Conservation (phyloP, 1,140 invertebrate genomes). For the Drosophila parvula region DNA sequence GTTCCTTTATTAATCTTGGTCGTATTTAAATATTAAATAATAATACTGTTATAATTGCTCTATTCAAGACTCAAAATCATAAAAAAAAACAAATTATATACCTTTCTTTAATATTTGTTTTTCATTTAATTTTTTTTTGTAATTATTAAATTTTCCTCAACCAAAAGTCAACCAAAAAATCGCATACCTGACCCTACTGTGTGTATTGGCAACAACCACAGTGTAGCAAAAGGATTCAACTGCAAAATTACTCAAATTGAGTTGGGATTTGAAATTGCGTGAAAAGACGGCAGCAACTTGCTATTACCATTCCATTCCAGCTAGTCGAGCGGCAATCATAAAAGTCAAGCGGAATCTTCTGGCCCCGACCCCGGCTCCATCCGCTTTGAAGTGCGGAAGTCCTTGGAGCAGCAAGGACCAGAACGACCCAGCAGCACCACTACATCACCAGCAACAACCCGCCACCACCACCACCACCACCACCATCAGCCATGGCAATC, state of each 20-base stretch:
- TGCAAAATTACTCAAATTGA: constrained; percentile 82
- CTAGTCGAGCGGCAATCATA: constrained; percentile 70
- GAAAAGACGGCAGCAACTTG: constrained; percentile 67
- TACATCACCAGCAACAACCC: constrained; percentile 7
- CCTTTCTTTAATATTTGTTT: no score
- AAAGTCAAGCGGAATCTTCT: constrained; percentile 71
- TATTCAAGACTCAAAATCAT: no score
- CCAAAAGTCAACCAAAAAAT: no score
- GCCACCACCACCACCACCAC: constrained; percentile 4
- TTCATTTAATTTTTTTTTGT: no score
- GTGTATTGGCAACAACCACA: constrained; percentile 42
- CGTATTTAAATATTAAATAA: no score
- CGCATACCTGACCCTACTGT: not conserved
- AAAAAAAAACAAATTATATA: no score
- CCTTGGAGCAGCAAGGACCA: constrained; percentile 47
- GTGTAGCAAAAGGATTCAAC: constrained; percentile 70
- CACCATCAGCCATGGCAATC: constrained; percentile 43
- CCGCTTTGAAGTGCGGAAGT: constrained; percentile 62
- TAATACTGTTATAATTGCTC: not conserved
- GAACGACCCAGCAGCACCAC: constrained; percentile 28
- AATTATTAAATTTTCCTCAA: not conserved
- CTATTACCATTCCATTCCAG: constrained; percentile 56
- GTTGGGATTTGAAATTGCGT: constrained; percentile 82
- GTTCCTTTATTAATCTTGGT: no score
- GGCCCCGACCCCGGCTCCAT: constrained; percentile 6